Evolutionary conservation across 37 sponge, comb jelly and placozoan genomes (phyloP).

Genomic region (Halisarca cf. caerulea): DNA sequence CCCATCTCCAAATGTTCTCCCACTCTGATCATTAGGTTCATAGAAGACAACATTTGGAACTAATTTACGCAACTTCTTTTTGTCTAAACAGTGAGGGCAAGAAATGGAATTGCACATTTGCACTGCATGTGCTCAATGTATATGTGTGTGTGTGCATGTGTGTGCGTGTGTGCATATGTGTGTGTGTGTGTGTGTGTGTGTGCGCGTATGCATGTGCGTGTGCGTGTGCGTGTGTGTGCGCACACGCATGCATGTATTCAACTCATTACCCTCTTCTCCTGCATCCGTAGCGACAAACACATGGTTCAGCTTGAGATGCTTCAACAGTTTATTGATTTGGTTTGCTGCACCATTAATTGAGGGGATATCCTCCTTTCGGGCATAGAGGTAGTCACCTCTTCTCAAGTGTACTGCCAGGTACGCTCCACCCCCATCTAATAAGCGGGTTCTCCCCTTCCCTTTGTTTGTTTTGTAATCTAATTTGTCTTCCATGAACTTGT

Average conservation of each 20-base stretch:
- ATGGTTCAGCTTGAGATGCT: slow-evolving; percentile 32
- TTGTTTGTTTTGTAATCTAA: slow-evolving; percentile 51
- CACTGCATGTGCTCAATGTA: background rate
- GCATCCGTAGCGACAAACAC: slow-evolving; percentile 93
- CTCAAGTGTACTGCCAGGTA: slow-evolving; percentile 88
- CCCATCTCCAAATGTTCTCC: slow-evolving; percentile 64
- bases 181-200: too few relatives aligned
- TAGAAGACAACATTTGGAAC: slow-evolving; percentile 66
- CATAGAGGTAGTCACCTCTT: slow-evolving; percentile 63
- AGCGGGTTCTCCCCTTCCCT: slow-evolving; percentile 51
- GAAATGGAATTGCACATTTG: background rate
- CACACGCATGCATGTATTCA: background rate
- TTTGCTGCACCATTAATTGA: slow-evolving; percentile 74
- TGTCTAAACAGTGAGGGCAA: slow-evolving; percentile 32
- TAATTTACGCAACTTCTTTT: slow-evolving; percentile 28
- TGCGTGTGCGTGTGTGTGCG: background rate
- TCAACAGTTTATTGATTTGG: slow-evolving; percentile 68
- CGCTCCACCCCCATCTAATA: slow-evolving; percentile 65
- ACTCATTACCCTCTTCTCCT: slow-evolving; percentile 37
- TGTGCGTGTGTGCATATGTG: too few relatives aligned
- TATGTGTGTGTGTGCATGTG: too few relatives aligned
- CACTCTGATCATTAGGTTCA: slow-evolving; percentile 29
- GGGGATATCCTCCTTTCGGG: slow-evolving; percentile 56
- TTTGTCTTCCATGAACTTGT: slow-evolving; percentile 61
- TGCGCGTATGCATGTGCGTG: background rate